phyloP scores from a whole-genome alignment of 2,113 vertebrate species.

The Grammomys dolichurus region DNA sequence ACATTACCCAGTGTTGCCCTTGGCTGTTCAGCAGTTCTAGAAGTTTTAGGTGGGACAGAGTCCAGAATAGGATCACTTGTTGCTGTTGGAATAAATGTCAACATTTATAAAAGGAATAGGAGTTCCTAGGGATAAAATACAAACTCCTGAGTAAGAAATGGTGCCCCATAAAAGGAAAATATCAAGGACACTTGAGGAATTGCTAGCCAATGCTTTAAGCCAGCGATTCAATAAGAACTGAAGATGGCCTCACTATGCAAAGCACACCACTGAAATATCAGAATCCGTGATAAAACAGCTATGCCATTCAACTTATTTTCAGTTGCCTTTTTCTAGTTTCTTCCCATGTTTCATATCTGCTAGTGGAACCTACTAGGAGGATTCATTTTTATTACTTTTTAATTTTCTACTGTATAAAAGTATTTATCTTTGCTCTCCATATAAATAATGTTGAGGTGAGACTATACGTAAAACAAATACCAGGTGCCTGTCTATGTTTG shows the following conservation, averaged over 20 bases:
- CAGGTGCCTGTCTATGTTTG: not conserved
- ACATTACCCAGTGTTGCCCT: constrained; percentile 90
- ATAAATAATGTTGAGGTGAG: not conserved
- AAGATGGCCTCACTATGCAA: constrained; percentile 70
- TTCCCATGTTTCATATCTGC: constrained; percentile 19
- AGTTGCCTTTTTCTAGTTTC: not conserved
- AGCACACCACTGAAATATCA: constrained; percentile 49
- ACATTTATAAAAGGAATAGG: constrained; percentile 83
- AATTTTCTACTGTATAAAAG: constrained; percentile 14
- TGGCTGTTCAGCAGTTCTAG: constrained; percentile 88
- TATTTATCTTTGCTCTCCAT: not conserved
- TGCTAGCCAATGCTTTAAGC: constrained; percentile 59
- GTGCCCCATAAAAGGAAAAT: constrained; percentile 65
- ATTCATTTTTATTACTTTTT: constrained; percentile 22
- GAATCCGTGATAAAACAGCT: not conserved
- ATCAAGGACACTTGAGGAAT: constrained; percentile 56
- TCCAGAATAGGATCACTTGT: constrained; percentile 87
- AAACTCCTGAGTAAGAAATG: constrained; percentile 73
- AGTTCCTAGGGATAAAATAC: constrained; percentile 78
- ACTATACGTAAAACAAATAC: not conserved
- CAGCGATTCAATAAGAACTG: constrained; percentile 58
- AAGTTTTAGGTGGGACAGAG: constrained; percentile 87
- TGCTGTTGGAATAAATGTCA: constrained; percentile 89
- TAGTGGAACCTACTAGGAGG: not conserved
- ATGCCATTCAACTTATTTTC: not conserved